Conservation (phyloP, 2,888 invertebrate genomes). For the Torymus tubicola region DNA sequence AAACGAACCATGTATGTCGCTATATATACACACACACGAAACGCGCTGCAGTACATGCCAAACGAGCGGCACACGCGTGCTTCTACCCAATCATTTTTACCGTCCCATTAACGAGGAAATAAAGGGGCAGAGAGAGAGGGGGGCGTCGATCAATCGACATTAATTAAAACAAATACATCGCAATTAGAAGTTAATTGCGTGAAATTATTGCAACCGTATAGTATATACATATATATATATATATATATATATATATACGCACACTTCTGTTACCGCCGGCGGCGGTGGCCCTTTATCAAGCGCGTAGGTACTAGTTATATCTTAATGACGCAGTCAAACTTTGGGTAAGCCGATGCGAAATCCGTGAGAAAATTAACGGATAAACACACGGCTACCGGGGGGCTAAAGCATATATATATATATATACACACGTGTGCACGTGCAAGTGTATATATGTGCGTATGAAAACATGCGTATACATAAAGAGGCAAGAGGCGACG, state of each 20-base stretch:
- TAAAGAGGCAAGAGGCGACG: slow-evolving; percentile 25
- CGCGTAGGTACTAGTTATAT: slow-evolving; percentile 9
- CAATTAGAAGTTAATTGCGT: slow-evolving; percentile 49
- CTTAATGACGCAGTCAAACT: slow-evolving; percentile 45
- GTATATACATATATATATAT: no score
- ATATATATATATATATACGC: no score
- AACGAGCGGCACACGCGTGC: no score
- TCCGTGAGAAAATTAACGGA: slow-evolving; percentile 55
- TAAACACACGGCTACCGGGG: slow-evolving; percentile 21
- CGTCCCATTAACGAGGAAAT: slow-evolving; percentile 5
- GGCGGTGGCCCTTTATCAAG: no score
- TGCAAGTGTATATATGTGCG: neutral
- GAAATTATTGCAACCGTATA: slow-evolving; percentile 28
- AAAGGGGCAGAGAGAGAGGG: slow-evolving; percentile 7
- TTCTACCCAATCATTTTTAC: slow-evolving; percentile 37
- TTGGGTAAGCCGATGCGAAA: slow-evolving; percentile 43
- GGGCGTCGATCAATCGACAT: slow-evolving; percentile 49
- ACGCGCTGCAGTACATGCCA: neutral
- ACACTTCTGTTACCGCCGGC: no score
- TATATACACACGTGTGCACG: neutral
- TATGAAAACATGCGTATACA: slow-evolving; percentile 19
- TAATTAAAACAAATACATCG: slow-evolving; percentile 52
- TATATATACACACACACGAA: neutral
- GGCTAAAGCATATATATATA: neutral
- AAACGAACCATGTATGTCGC: neutral